A percentile compares a stretch with the other conserved stretches of the same genome.
Evolutionary conservation across 1,140 invertebrate species (phyloP).

Genomic region (Ridgeia piscesae): DNA sequence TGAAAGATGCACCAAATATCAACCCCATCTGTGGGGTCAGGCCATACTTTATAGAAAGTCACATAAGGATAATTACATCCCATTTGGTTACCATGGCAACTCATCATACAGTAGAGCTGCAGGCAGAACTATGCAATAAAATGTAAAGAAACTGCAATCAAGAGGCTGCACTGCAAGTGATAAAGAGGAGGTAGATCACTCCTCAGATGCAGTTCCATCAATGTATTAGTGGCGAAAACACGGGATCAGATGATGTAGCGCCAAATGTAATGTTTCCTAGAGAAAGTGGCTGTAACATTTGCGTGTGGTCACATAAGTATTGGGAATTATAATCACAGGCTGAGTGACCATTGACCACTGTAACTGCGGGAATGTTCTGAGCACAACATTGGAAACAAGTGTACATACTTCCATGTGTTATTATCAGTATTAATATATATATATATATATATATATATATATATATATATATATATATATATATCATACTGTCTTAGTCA

Average conservation of each 20-base stretch:
- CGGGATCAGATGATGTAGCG: neutral
- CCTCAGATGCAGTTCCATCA: neutral
- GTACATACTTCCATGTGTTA: no score
- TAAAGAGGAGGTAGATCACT: neutral
- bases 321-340: neutral
- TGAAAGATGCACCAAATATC: neutral
- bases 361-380: no score
- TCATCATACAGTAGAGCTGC: no score
- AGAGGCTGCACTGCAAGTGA: neutral
- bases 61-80: neutral
- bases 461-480: no score
- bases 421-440: no score
- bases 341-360: neutral
- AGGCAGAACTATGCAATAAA: neutral
- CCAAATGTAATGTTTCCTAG: neutral
- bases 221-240: neutral
- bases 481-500: no score
- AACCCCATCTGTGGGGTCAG: neutral
- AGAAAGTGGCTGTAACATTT: neutral
- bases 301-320: neutral
- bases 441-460: no score
- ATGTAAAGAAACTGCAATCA: neutral
- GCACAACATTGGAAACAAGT: no score
- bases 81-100: neutral
- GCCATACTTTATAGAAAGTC: neutral